Evolutionary conservation across 1,140 invertebrate genomes (phyloP), one percentile per base, ranked within the genome.

Genomic region (Geopemphigus sp.): DNA sequence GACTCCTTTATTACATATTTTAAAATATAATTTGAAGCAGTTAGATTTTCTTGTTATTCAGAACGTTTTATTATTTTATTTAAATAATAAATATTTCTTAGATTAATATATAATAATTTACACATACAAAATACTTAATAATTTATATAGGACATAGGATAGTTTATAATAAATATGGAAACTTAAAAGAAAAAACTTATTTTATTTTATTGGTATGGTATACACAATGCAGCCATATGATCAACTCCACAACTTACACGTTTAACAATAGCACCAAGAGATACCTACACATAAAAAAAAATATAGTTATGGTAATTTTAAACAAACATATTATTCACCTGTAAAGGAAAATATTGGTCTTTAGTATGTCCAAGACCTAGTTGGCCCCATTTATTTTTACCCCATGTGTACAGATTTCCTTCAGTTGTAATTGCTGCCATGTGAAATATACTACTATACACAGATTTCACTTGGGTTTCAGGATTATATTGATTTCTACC

Each of bases 361-460:
- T 92, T 90, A 3, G 84, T 83, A 83, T 92, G 87, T 0, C 94
- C 93, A 59, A 97, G 85, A 0, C 96, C 96, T 10, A 98, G 86
- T 84, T 91, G 93, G 0, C 92, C 92, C 82, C 90, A 88, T 83
- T 90, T 90, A 86, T 98, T 97, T 83, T 90, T 88, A 10, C 96
- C 96, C 96, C 96, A 98, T 83, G 90, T 93, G 83, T 92, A 98
- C 1, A 98, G 85, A 86, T 96, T 92, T 14, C 94, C 94, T 45
- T 85, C 85, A 81, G 90, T 91, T 14, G 91, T 96, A 6, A 96
- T 84, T 1, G 95, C 96, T 56, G 90, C 92, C 84, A 94, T 88
- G 84, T 95, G 91, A 82, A 88, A 90, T 61, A 96, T 87, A 0
- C 96, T 94, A 85, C 90, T 90, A 68, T 84, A 86, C 50, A 96